Evolutionary conservation across 2,113 vertebrate species (phyloP).

Genomic region (Drymodes brunneopygia): DNA sequence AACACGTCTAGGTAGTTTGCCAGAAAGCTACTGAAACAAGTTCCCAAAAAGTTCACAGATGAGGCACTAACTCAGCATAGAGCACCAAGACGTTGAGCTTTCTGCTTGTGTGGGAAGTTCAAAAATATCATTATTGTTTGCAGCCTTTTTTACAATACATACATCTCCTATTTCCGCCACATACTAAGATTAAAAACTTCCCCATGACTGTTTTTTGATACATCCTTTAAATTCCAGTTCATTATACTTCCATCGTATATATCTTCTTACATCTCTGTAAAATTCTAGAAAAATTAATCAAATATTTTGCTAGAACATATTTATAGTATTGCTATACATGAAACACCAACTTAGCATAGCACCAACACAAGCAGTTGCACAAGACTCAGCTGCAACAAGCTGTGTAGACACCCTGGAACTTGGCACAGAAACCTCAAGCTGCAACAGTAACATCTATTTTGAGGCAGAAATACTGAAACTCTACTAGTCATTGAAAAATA

Average conservation of each 20-base stretch:
- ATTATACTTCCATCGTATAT: accelerated
- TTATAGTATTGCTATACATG: not conserved
- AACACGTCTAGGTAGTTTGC: not conserved
- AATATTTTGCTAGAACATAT: not conserved
- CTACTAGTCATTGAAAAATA: not conserved
- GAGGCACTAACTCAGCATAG: not conserved
- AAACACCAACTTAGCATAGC: not conserved
- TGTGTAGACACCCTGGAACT: not conserved
- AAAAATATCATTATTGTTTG: not conserved
- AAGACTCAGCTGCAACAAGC: not conserved
- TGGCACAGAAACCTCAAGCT: accelerated
- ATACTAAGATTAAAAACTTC: not conserved
- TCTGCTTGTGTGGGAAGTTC: not conserved
- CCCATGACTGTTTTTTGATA: not conserved
- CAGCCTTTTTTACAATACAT: not conserved
- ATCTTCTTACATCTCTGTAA: not conserved
- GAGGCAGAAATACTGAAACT: not conserved
- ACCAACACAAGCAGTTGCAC: not conserved
- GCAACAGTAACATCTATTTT: not conserved
- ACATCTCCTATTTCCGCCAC: not conserved
- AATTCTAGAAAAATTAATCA: not conserved
- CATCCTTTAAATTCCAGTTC: not conserved
- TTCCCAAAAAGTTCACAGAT: not conserved
- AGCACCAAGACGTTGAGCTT: not conserved
- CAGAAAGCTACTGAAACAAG: not conserved